A percentile compares a stretch with the other conserved stretches of the same genome.
These are phyloP conservation scores for Pelodiscus sinensis DNA, from an alignment of 2,113 vertebrate genomes.

Conservation along the genomic window DNA sequence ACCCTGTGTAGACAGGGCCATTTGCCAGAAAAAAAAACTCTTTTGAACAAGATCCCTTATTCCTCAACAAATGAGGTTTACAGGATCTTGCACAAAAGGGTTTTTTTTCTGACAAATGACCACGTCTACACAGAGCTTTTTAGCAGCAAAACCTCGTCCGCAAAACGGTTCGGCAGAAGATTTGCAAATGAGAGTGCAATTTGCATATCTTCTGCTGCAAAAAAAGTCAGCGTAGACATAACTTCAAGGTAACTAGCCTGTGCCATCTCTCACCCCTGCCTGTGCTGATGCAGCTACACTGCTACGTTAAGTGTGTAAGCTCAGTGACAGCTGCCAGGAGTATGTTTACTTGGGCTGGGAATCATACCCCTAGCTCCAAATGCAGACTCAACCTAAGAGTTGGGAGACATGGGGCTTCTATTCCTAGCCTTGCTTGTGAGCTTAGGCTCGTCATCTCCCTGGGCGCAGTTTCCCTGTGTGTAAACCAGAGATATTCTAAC, in stretches of 20 bases:
- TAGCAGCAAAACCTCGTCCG: too few relatives aligned
- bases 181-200: too few relatives aligned
- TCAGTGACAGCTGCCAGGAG: neutral
- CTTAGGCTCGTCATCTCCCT: slow-evolving; percentile 24
- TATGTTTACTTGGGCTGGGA: neutral
- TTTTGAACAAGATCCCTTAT: too few relatives aligned
- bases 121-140: too few relatives aligned
- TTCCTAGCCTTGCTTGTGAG: neutral
- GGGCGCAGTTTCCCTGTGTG: neutral
- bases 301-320: neutral
- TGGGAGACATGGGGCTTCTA: neutral
- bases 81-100: too few relatives aligned
- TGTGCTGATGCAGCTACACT: neutral
- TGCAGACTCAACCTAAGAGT: neutral
- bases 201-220: too few relatives aligned
- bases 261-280: neutral
- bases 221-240: too few relatives aligned
- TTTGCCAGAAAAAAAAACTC: too few relatives aligned
- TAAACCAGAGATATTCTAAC: neutral
- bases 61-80: too few relatives aligned
- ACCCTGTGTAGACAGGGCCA: too few relatives aligned
- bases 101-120: too few relatives aligned
- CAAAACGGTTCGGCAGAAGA: too few relatives aligned
- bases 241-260: neutral
- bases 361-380: neutral